Base-by-base conservation (phyloP, 1,140 invertebrate species). In the Ostrea edulis region DNA sequence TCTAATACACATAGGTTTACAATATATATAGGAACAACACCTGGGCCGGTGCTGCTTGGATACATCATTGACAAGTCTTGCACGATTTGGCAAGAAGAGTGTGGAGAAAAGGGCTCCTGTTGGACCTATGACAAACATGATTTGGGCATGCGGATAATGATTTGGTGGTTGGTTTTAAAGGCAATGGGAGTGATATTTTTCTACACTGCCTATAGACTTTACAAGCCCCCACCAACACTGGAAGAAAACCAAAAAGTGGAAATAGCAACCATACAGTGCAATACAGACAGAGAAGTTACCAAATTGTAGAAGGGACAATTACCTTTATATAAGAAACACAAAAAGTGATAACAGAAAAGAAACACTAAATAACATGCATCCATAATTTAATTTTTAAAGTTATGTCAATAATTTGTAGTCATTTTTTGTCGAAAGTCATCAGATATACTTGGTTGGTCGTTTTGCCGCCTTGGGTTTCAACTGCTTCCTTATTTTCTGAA, bases 111-210 rank as follows among this genome's bases (percentile, higher is more conserved):
- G 9, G 94, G 94, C 8, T 93, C 93, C 22, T 95, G 94, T 89
- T 95, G 94, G 94, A 86, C 94, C 0, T 95, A 95, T 86, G 92
- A 94, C 86, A 88, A 90, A 25, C 89, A 89, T 35, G 92, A 92
- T 71, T 91, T 95, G 55, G 87, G 94, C n/a, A 22, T 86, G 82
- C 82, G 88, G 51, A 84, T 91, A 12, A 87, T 91, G 85, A 22
- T 88, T 44, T 90, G 89, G 90, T 91, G 89, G 89, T 82, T 90
- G 25, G 58, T 29, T 44, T 54, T 91, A n/a, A 91, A 91, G 77
- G 68, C 82, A 0, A 3, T 88, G n/a, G 77, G 82, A 25, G 58
- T 90, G 8, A 85, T 91, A 84, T 88, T 90, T 58, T 86, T 89
- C 22, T 82, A 77, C n/a, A 65, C 88, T 14, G 91, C 91, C 44